Evolutionary conservation across 2,797 vertebrate genomes (phyloP), one percentile per base, ranked within the genome.

Genomic region (Dromococcyx pavoninus): DNA sequence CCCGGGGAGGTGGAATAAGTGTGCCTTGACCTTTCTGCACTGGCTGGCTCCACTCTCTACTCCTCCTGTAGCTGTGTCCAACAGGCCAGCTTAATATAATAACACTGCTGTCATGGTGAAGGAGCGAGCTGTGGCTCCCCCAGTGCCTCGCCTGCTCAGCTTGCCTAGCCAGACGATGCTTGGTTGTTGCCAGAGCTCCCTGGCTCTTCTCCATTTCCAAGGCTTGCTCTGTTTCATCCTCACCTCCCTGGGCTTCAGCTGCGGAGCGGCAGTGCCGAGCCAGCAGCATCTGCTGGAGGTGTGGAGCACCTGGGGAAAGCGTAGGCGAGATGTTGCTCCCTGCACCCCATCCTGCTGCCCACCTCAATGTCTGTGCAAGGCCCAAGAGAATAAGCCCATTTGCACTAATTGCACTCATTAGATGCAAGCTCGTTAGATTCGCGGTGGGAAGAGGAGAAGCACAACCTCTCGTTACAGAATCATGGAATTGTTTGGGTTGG

Each of bases 41-140:
- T 4, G 3, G 13, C 9, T 13, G 62, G 19, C 39, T 24, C 76
- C 18, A 1, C 28, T n/a, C 73, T 12, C 58, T 37, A 23, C 60
- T 81, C 43, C 37, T 41, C 71, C 77, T 39, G 18, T 54, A 5
- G 0, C 70, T 3, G 2, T 0, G 10, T 4, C 82, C 78, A 1
- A 10, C 9, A 1, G 13, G 33, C 22, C 32, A 41, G 61, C 74
- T 61, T 2, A 1, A 23, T 67, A 88, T 39, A 5, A 30, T 66
- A 44, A 7, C 30, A 41, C 2, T 0, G 15, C 18, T 53, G 77
- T 10, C 2, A 1, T 46, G 0, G 28, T 4, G 2, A n/a, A 74
- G 62, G 66, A 67, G 46, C 1, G 4, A 91, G 64, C 56, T 2
- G 28, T 17, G 7, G 7, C 22, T 39, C 41, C 69, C 9, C 3